Evolutionary conservation across 2,113 vertebrate genomes (phyloP).

Genomic region (Columba livia): DNA sequence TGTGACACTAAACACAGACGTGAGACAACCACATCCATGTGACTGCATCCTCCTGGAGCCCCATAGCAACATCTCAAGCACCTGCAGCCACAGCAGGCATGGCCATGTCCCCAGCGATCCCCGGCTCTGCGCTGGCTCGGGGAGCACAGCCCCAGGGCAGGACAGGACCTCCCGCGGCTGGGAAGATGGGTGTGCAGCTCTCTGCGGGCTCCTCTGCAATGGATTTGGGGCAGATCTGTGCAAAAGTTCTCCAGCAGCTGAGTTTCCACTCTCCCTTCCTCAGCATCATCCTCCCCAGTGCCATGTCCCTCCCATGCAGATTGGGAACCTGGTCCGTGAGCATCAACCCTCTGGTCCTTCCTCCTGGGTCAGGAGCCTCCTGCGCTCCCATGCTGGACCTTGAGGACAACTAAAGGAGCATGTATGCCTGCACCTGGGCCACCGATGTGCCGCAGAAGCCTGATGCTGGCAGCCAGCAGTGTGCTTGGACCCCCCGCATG

Average conservation of each 20-base stretch:
- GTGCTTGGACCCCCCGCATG: fast-evolving
- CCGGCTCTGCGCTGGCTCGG: fast-evolving
- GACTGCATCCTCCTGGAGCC: neutral
- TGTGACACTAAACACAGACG: neutral
- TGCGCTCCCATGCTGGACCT: fast-evolving
- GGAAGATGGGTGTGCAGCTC: neutral
- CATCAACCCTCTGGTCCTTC: neutral
- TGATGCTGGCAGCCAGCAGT: neutral
- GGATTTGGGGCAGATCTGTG: neutral
- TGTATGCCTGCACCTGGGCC: neutral
- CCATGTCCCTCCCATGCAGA: too few species aligned
- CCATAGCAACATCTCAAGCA: neutral
- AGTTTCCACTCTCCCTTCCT: neutral
- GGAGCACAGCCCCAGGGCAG: neutral
- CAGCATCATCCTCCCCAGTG: neutral
- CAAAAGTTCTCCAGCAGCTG: neutral
- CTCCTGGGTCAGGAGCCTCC: neutral
- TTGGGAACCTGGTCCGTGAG: neutral
- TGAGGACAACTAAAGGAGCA: fast-evolving
- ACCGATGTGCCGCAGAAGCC: neutral
- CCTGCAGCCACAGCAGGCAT: neutral
- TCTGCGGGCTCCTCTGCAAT: neutral
- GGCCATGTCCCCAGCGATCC: fast-evolving
- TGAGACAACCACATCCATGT: neutral
- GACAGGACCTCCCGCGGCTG: neutral